Percentiles rank a stretch among this genome's conserved stretches.
Conservation (phyloP, 2,888 invertebrate genomes). For the Entomobrya proxima region DNA sequence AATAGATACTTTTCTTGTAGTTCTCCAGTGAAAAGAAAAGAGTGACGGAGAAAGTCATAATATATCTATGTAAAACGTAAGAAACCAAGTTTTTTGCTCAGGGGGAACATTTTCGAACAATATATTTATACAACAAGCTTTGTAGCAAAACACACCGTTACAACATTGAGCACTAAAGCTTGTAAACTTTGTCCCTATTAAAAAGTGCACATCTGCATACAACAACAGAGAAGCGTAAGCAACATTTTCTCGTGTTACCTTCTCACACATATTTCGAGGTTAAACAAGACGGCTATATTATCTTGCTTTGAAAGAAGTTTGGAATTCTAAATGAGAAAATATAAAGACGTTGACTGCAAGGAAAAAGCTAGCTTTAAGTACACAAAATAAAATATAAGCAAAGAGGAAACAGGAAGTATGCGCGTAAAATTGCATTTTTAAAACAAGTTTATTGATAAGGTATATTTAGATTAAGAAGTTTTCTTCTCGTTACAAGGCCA, state of each 20-base stretch:
- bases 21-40: slow-evolving; percentile 25
- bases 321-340: slow-evolving; percentile 44
- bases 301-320: slow-evolving; percentile 24
- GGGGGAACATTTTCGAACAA: slow-evolving; percentile 63
- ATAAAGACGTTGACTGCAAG: not conserved
- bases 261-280: slow-evolving; percentile 25
- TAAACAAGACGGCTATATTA: slow-evolving; percentile 33
- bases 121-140: not conserved
- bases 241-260: not conserved
- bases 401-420: slow-evolving; percentile 19
- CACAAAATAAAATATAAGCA: not conserved
- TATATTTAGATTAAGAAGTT: not conserved
- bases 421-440: slow-evolving; percentile 22
- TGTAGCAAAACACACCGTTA: not conserved
- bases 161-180: not conserved
- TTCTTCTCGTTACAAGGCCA: slow-evolving; percentile 5
- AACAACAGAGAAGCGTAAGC: slow-evolving; percentile 6
- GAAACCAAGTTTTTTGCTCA: slow-evolving; percentile 62
- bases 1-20: slow-evolving; percentile 43
- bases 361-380: not conserved
- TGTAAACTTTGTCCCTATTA: slow-evolving; percentile 48
- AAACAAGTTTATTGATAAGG: slow-evolving; percentile 26
- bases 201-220: slow-evolving; percentile 55
- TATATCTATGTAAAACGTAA: slow-evolving; percentile 8
- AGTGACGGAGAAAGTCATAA: slow-evolving; percentile 43